Conservation (phyloP, 2,113 vertebrate species). For the Cebidichthys violaceus region DNA sequence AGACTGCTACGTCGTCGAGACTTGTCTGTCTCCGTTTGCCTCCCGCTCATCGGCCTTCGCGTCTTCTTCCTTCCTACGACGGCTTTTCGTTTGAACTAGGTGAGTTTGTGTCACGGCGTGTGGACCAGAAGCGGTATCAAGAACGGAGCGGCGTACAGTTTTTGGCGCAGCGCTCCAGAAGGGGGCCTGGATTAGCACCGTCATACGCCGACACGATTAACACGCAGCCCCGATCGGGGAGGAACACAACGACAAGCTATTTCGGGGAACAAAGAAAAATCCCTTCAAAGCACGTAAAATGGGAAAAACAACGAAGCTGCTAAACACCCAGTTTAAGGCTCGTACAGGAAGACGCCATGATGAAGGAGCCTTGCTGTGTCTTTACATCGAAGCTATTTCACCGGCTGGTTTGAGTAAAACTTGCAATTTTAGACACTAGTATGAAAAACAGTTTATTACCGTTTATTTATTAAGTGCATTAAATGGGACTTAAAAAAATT, state of each 20-base stretch:
- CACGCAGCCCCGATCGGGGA: conserved; percentile 22
- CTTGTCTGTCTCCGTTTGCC: not conserved
- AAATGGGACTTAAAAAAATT: not conserved
- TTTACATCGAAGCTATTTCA: not conserved
- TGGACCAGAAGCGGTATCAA: not conserved
- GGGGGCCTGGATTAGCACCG: conserved; percentile 59
- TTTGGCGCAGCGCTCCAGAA: conserved; percentile 28
- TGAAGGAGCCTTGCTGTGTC: not conserved
- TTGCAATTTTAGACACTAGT: not conserved
- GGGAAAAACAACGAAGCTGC: conserved; percentile 2
- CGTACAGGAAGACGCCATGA: not conserved
- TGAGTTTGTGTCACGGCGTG: not conserved
- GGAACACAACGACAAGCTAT: conserved; percentile 39
- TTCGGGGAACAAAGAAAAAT: conserved; percentile 62
- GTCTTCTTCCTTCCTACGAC: not conserved
- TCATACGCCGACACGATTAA: conserved; percentile 58
- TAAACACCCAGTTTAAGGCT: not conserved
- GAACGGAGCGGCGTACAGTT: conserved; percentile 27
- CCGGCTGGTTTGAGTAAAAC: not conserved
- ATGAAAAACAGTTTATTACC: not conserved
- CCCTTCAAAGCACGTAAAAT: conserved; percentile 46
- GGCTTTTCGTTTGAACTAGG: not conserved
- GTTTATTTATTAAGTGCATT: not conserved
- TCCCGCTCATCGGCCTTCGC: conserved; percentile 8
- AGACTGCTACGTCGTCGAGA: not conserved